phyloP scores from a whole-genome alignment of 2,113 vertebrate genomes.

The Xenus cinereus region DNA sequence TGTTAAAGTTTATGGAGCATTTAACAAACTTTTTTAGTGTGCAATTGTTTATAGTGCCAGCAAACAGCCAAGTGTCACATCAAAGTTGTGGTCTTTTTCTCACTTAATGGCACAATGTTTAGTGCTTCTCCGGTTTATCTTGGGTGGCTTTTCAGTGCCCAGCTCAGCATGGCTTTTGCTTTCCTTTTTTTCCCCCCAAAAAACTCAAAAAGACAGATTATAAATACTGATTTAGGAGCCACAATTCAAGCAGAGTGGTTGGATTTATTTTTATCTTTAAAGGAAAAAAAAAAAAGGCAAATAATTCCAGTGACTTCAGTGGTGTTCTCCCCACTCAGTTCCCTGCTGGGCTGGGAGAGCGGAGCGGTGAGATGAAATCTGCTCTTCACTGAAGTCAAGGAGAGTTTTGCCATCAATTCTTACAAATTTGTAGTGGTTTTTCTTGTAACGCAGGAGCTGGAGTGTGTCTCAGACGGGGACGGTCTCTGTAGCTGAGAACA shows the following conservation, averaged over 20 bases:
- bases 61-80: slow-evolving; percentile 23
- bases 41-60: slow-evolving; percentile 8
- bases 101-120: background rate
- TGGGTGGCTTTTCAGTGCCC: background rate
- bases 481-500: background rate
- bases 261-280: slow-evolving; percentile 14
- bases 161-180: background rate
- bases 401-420: background rate
- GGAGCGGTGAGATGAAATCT: background rate
- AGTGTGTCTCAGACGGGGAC: background rate
- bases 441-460: background rate
- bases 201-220: background rate
- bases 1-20: slow-evolving; percentile 65
- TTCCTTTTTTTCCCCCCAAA: background rate
- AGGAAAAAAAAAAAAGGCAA: background rate
- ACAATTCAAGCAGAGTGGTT: background rate
- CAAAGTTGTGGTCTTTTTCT: slow-evolving; percentile 8
- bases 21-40: slow-evolving; percentile 66
- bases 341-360: background rate
- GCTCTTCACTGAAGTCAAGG: rapidly evolving
- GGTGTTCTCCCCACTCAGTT: background rate
- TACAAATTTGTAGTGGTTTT: background rate
- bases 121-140: background rate
- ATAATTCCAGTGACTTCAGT: background rate
- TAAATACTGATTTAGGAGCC: background rate